Conservation (phyloP, 1,140 invertebrate genomes). For the Thrips palmi region DNA sequence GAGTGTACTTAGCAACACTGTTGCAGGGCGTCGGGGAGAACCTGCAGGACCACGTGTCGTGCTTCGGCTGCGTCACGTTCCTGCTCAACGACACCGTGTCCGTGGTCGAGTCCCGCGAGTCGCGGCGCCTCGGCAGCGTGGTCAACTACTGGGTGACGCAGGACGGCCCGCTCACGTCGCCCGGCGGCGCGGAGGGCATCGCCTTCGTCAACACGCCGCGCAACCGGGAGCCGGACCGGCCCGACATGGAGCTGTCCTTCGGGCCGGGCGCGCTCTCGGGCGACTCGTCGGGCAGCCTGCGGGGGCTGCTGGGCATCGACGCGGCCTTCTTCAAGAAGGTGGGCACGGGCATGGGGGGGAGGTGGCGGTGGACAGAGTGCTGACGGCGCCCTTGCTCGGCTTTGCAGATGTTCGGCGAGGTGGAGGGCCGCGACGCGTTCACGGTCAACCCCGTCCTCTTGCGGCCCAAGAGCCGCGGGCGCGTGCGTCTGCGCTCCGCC, state of each 20-base stretch:
- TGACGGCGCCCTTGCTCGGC: slow-evolving; percentile 16
- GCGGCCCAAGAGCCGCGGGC: slow-evolving; percentile 52
- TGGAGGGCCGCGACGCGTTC: slow-evolving; percentile 36
- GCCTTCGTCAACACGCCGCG: slow-evolving; percentile 31
- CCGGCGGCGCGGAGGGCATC: slow-evolving; percentile 31
- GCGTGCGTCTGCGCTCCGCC: slow-evolving; percentile 37
- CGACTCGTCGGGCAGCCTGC: slow-evolving; percentile 43
- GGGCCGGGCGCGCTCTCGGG: slow-evolving; percentile 48
- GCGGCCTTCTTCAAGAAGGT: slow-evolving; percentile 35
- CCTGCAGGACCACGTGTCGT: slow-evolving; percentile 53
- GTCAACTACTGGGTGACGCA: slow-evolving; percentile 16
- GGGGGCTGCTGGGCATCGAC: slow-evolving; percentile 31
- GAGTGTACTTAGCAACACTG: no score
- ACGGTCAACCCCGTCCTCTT: slow-evolving; percentile 50
- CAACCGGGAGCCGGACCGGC: slow-evolving; percentile 24
- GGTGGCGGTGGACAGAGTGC: slow-evolving; percentile 19
- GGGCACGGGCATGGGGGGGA: slow-evolving; percentile 28
- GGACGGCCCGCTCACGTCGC: slow-evolving; percentile 26
- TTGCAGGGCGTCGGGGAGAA: slow-evolving; percentile 74
- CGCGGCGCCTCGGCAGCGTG: slow-evolving; percentile 8
- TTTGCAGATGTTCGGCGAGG: slow-evolving; percentile 12
- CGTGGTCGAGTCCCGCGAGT: slow-evolving; percentile 18
- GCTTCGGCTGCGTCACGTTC: slow-evolving; percentile 43
- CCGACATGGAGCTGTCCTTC: slow-evolving; percentile 63
- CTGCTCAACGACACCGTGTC: slow-evolving; percentile 39